phyloP scores from a whole-genome alignment of 2,888 invertebrate species.

The Oligia strigilis region DNA sequence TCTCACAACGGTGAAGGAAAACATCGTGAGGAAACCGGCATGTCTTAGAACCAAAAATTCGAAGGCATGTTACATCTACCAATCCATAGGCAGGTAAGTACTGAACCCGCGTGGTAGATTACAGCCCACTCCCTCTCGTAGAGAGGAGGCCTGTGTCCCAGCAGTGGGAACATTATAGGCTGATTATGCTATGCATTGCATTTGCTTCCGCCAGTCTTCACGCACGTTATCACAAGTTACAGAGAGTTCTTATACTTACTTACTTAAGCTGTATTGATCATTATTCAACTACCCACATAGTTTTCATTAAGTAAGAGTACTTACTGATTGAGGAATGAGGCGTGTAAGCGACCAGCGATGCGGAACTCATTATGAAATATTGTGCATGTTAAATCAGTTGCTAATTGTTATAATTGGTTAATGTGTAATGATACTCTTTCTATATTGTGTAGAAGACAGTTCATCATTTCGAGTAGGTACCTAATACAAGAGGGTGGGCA shows the following conservation, averaged over 20 bases:
- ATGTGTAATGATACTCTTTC: neutral
- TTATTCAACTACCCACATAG: conserved; percentile 30
- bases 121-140: neutral
- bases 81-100: neutral
- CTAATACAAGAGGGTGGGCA: neutral
- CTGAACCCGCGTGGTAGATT: too few relatives aligned
- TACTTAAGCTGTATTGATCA: neutral
- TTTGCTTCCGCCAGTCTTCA: conserved; percentile 9
- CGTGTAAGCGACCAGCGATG: neutral
- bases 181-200: neutral
- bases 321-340: neutral
- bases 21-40: too few relatives aligned
- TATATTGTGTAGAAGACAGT: neutral
- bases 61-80: neutral
- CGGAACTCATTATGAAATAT: conserved; percentile 46
- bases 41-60: too few relatives aligned
- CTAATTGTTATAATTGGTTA: conserved; percentile 27
- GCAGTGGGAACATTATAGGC: neutral
- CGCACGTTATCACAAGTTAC: conserved; percentile 2
- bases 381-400: conserved; percentile 18
- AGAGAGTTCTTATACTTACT: neutral
- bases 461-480: neutral
- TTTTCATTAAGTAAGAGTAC: conserved; percentile 10
- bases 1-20: too few relatives aligned
- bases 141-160: too few relatives aligned